These are phyloP conservation scores for Polydrusus tereticollis DNA, from an alignment of 2,888 invertebrate species.

Conservation along the genomic window DNA sequence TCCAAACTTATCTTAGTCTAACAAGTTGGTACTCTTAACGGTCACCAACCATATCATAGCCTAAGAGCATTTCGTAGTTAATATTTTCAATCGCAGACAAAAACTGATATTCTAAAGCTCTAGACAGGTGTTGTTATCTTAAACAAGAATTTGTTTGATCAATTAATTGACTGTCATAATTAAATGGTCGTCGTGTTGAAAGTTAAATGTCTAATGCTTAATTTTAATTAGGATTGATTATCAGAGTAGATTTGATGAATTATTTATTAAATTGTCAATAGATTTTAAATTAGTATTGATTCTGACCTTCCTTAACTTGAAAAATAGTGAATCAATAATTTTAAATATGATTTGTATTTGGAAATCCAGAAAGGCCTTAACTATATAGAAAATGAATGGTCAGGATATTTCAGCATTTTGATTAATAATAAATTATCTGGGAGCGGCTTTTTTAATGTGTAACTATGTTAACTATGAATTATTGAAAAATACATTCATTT, in stretches of 20 bases:
- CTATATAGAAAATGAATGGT: too few species aligned
- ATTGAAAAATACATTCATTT: too few species aligned
- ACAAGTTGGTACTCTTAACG: too few species aligned
- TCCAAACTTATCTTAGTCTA: too few species aligned
- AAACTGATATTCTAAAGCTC: conserved; percentile 23
- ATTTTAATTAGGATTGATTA: conserved; percentile 40
- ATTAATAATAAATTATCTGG: too few species aligned
- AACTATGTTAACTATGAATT: too few species aligned
- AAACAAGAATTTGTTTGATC: conserved; percentile 41
- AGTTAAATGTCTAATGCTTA: conserved; percentile 35
- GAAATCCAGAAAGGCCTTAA: too few species aligned
- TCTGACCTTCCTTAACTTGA: background rate
- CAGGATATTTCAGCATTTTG: too few species aligned
- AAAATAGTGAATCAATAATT: background rate
- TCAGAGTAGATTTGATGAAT: conserved; percentile 1
- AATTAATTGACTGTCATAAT: conserved; percentile 44
- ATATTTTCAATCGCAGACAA: conserved; percentile 6
- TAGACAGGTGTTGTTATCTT: conserved; percentile 43
- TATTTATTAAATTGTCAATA: background rate
- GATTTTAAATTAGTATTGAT: background rate
- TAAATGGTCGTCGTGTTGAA: conserved; percentile 38
- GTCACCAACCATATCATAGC: background rate
- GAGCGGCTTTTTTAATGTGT: too few species aligned
- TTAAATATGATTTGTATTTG: too few species aligned
- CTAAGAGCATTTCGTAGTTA: conserved; percentile 22